Evolutionary conservation across 1,140 invertebrate genomes (phyloP), one percentile per base, ranked within the genome.

Genomic region (Ladona fulva): DNA sequence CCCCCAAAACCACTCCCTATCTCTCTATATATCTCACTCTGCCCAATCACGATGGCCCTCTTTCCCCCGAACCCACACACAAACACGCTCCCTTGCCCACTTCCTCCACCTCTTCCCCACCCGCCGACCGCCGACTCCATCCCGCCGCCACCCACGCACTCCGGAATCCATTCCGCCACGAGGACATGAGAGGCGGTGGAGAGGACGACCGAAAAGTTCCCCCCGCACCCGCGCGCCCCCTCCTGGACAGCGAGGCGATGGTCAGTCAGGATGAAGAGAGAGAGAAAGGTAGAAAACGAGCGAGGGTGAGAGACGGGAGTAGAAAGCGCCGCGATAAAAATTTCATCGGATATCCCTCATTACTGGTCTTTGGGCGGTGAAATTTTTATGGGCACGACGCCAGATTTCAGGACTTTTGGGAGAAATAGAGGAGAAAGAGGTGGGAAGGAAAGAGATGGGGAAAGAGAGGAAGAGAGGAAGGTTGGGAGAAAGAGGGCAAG

Each of bases 301-400:
- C n/a, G n/a, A n/a, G n/a, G n/a, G n/a, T n/a, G n/a, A 22, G 52
- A 12, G 52, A 66, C 3, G 3, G 52, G 52, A 66, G 52, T 22
- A 66, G 52, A 66, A 66, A 66, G 52, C 52, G 52, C 52, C 12
- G 52, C 1, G 52, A 66, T 66, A 66, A 66, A 66, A 66, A 66
- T 66, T 66, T 66, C 52, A 66, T 66, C 52, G 52, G 52, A 66
- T 66, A 66, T 66, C 52, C 52, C 52, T 66, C 52, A 66, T 66
- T 66, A 66, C 52, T 66, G 52, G 52, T 66, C 52, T 66, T 66
- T 66, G 52, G 52, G 52, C 52, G 52, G 3, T 66, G 52, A 66
- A 66, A 66, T 66, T 66, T 66, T 66, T 66, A 66, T 66, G 52
- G 52, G 52, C 52, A 66, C 52, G 52, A 66, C 52, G 52, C 52